Percentiles rank a stretch among this genome's conserved stretches.
These are phyloP conservation scores for Zosterops japonicus DNA, from an alignment of 2,113 vertebrate species.

Conservation along the genomic window DNA sequence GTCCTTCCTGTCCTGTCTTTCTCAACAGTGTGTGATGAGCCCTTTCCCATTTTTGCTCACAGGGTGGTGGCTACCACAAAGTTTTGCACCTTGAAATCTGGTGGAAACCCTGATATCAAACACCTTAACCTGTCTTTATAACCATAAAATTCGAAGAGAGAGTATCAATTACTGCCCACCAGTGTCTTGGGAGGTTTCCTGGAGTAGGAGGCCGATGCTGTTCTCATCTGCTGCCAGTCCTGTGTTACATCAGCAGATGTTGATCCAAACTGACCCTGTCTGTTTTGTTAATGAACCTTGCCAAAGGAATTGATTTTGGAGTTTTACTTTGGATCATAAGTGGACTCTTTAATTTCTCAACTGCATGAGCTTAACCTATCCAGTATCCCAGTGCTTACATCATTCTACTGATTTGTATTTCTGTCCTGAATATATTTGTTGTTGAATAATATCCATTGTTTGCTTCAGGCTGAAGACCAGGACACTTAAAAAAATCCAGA, in stretches of 20 bases:
- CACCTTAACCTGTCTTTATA: not conserved
- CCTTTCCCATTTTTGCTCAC: not conserved
- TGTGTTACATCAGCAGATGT: conserved; percentile 8
- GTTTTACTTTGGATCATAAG: conserved; percentile 18
- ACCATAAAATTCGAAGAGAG: not conserved
- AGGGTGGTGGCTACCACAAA: not conserved
- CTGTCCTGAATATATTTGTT: not conserved
- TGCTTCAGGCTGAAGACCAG: not conserved
- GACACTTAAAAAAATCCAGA: not conserved
- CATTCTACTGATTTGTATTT: conserved; percentile 43
- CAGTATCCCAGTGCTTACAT: not conserved
- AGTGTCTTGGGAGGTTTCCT: not conserved
- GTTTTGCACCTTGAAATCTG: not conserved
- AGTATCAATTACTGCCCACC: not conserved
- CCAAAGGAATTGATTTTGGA: conserved; percentile 54
- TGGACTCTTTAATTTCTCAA: conserved; percentile 58
- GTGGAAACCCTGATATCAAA: not conserved
- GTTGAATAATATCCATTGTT: not conserved
- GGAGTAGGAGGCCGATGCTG: not conserved
- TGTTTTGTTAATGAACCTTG: conserved; percentile 39
- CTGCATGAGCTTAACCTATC: conserved; percentile 20
- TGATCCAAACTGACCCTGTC: conserved; percentile 38
- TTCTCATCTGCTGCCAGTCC: conserved; percentile 6
- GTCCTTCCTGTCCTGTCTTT: too few relatives aligned
- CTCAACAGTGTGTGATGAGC: not conserved